These are phyloP conservation scores for Hexactinellida sp. DNA, from an alignment of 37 sponge, comb jelly and placozoan species.

Conservation along the genomic window DNA sequence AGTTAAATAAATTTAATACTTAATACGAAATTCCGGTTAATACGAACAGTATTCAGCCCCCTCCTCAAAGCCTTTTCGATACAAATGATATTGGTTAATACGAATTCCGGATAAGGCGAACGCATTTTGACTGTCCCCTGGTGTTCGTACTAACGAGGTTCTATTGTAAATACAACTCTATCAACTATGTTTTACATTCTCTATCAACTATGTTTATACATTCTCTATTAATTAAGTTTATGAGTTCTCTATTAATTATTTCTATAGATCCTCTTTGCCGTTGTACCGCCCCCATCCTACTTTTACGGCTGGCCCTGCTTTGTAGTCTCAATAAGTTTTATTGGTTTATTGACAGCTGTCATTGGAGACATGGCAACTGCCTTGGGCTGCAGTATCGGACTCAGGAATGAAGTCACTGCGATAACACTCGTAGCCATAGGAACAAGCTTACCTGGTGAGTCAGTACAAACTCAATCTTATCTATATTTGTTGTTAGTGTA, in stretches of 20 bases:
- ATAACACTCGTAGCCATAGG: constrained; percentile 57
- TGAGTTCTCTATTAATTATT: neutral
- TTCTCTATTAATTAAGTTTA: no score
- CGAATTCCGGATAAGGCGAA: no score
- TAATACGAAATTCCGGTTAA: no score
- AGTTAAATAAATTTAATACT: no score
- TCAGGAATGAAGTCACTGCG: constrained; percentile 36
- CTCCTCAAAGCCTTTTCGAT: no score
- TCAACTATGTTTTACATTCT: no score
- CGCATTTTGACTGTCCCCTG: no score
- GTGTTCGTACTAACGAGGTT: no score
- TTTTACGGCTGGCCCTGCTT: constrained; percentile 37
- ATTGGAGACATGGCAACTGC: constrained; percentile 33
- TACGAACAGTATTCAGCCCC: no score
- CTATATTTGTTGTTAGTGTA: neutral
- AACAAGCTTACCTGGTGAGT: constrained; percentile 37
- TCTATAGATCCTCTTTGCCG: neutral
- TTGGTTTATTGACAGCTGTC: constrained; percentile 33
- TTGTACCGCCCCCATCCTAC: constrained; percentile 17
- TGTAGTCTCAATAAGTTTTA: constrained; percentile 31
- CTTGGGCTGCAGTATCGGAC: constrained; percentile 34
- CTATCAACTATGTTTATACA: no score
- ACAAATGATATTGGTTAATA: no score
- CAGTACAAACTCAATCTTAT: neutral
- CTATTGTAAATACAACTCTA: no score